A percentile compares a stretch with the other conserved stretches of the same genome.
Conservation (phyloP, 2,888 invertebrate species). For the Chalcis sispes region DNA sequence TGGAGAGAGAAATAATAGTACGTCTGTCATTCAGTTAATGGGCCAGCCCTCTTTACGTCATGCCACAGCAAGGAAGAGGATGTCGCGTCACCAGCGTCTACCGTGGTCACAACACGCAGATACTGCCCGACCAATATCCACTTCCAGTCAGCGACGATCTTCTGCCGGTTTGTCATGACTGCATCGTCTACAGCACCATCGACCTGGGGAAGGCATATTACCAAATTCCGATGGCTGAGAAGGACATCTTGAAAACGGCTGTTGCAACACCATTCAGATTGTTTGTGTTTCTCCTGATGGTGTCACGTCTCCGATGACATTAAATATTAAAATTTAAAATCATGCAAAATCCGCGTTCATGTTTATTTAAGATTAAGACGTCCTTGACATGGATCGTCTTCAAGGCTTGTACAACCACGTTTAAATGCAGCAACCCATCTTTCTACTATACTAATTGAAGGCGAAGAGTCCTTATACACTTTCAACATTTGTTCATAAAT, state of each 20-base stretch:
- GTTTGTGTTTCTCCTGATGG: not conserved
- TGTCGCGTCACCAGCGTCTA: slow-evolving; percentile 1
- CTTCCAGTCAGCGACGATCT: slow-evolving; percentile 14
- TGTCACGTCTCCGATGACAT: no score
- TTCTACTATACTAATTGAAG: no score
- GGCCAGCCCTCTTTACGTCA: slow-evolving; percentile 8
- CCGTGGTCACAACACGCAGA: not conserved
- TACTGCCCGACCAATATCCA: slow-evolving; percentile 7
- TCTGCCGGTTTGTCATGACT: not conserved
- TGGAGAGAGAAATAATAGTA: not conserved
- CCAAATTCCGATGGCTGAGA: slow-evolving; percentile 4
- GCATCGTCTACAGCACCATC: not conserved
- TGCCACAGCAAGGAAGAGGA: not conserved
- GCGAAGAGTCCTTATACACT: no score
- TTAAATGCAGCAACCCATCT: no score
- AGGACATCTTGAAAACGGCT: slow-evolving; percentile 10
- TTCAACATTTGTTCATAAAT: no score
- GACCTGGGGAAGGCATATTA: slow-evolving; percentile 7
- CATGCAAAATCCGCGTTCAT: no score
- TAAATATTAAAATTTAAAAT: no score
- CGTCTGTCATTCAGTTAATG: slow-evolving; percentile 3
- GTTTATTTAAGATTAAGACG: no score
- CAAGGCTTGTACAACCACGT: no score
- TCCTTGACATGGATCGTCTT: no score
- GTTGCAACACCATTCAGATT: slow-evolving; percentile 1